A percentile compares a stretch with the other conserved stretches of the same genome.
Evolutionary conservation across 30 jellyfish, hydroid and myxozoan genomes (phyloP).

Genomic region (Rhopilema esculentum): DNA sequence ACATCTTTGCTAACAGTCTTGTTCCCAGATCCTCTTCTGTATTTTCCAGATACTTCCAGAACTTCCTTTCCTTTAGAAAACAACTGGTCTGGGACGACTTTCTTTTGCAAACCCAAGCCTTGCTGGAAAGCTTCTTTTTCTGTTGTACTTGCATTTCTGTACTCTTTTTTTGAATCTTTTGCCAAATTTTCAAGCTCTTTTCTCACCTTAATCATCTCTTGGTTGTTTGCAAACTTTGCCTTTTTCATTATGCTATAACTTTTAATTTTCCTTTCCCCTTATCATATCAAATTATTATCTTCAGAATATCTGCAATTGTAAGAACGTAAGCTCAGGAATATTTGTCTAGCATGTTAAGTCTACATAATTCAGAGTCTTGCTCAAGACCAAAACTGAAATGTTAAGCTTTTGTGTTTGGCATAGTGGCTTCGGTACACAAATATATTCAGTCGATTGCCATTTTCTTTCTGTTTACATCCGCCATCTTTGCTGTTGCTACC

Average conservation of each 20-base stretch:
- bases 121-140: constrained; percentile 30
- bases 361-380: no score
- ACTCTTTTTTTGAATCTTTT: constrained; percentile 49
- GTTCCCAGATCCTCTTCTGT: constrained; percentile 32
- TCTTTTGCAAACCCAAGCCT: constrained; percentile 16
- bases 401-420: no score
- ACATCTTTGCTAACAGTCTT: background rate
- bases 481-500: constrained; percentile 15
- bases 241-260: constrained; percentile 43
- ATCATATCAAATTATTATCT: no score
- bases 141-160: constrained; percentile 28
- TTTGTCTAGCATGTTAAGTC: no score
- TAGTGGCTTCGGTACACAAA: no score
- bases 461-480: constrained; percentile 14
- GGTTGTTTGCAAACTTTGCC: background rate
- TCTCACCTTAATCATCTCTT: constrained; percentile 23
- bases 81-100: constrained; percentile 11
- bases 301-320: no score
- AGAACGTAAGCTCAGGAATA: no score
- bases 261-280: no score
- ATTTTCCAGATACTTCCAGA: constrained; percentile 50
- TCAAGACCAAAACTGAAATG: no score
- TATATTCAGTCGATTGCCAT: background rate
- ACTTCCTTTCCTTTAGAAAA: constrained; percentile 53
- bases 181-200: constrained; percentile 48